These are phyloP conservation scores for Lysandra bellargus DNA, from an alignment of 2,888 invertebrate species.

Conservation along the genomic window DNA sequence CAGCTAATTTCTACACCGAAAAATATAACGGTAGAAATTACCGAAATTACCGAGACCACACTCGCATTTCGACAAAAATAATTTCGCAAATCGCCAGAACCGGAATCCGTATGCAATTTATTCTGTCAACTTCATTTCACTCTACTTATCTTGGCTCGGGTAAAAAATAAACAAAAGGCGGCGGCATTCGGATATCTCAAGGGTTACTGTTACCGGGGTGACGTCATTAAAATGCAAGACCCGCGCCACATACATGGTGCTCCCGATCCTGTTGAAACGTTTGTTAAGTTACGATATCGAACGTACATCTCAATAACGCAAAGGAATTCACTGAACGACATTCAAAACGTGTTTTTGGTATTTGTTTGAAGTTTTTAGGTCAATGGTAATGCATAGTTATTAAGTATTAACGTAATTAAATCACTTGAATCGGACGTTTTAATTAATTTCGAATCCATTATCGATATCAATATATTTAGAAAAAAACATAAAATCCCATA, in stretches of 20 bases:
- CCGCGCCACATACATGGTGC: slow-evolving; percentile 54
- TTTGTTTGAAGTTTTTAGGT: slow-evolving; percentile 1
- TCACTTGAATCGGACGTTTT: neutral
- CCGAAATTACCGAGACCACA: slow-evolving; percentile 29
- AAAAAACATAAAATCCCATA: neutral
- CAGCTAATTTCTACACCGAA: neutral
- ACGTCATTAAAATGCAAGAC: slow-evolving; percentile 67
- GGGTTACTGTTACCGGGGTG: slow-evolving; percentile 56
- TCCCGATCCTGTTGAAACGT: slow-evolving; percentile 14
- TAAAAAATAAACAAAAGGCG: slow-evolving; percentile 49
- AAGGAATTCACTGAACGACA: neutral
- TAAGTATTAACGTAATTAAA: neutral
- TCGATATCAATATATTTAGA: neutral
- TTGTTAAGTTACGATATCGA: neutral
- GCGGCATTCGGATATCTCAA: slow-evolving; percentile 49
- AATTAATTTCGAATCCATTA: neutral
- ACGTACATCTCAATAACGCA: slow-evolving; percentile 12
- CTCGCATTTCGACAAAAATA: slow-evolving; percentile 32
- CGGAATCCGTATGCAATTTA: slow-evolving; percentile 36
- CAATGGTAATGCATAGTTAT: slow-evolving; percentile 17
- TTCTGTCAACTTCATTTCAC: slow-evolving; percentile 38
- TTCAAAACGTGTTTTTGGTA: slow-evolving; percentile 10
- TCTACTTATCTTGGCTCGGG: slow-evolving; percentile 34
- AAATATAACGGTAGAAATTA: slow-evolving; percentile 23
- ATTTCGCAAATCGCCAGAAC: slow-evolving; percentile 37